A percentile compares a stretch with the other conserved stretches of the same genome.
Evolutionary conservation across 1,140 invertebrate genomes (phyloP).

Genomic region (Acromyrmex charruanus): DNA sequence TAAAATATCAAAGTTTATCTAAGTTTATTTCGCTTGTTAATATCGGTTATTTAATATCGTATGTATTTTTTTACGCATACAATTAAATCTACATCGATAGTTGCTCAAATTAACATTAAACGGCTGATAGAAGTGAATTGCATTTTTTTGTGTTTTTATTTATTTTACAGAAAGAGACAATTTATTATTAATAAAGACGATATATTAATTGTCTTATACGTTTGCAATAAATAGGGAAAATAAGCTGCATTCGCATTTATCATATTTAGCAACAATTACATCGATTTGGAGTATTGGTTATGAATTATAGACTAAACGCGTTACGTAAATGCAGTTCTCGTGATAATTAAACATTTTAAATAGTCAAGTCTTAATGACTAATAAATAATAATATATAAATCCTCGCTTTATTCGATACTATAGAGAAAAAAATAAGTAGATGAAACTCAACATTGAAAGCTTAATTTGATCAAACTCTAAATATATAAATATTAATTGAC

Average conservation of each 20-base stretch:
- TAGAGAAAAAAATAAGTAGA: background rate
- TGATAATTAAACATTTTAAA: slow-evolving; percentile 30
- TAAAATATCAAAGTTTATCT: slow-evolving; percentile 31
- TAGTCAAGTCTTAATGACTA: background rate
- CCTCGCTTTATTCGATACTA: slow-evolving; percentile 9
- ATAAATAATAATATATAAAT: slow-evolving; percentile 18
- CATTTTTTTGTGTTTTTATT: slow-evolving; percentile 21
- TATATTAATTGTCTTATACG: slow-evolving; percentile 35
- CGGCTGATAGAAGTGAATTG: background rate
- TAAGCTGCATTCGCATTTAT: slow-evolving; percentile 27
- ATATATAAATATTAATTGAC: slow-evolving; percentile 13
- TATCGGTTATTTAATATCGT: slow-evolving; percentile 30
- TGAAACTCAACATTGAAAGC: slow-evolving; percentile 21
- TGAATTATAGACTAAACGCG: slow-evolving; percentile 38
- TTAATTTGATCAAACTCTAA: slow-evolving; percentile 17
- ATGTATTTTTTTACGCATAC: slow-evolving; percentile 48
- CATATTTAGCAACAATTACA: slow-evolving; percentile 31
- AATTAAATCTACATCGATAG: slow-evolving; percentile 35
- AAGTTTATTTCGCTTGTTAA: slow-evolving; percentile 47
- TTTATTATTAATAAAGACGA: background rate
- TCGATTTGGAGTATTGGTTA: slow-evolving; percentile 6
- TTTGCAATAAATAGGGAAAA: slow-evolving; percentile 27
- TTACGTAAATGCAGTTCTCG: slow-evolving; percentile 75
- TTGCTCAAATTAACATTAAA: slow-evolving; percentile 57
- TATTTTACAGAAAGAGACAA: background rate